Conservation (phyloP, 2,888 invertebrate genomes). For the Escarpia spicata region DNA sequence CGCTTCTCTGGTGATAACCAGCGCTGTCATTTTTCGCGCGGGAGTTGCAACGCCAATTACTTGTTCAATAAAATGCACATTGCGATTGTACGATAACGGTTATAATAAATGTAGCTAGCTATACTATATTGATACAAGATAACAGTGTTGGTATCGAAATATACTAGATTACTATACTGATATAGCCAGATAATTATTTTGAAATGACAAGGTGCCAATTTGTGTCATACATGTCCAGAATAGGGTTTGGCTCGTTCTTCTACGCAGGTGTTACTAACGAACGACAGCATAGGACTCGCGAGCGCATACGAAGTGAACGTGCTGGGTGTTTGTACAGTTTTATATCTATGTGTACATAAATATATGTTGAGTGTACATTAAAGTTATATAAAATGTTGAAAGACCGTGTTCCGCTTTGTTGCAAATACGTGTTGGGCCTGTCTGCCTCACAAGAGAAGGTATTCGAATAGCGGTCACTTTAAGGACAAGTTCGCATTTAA, state of each 20-base stretch:
- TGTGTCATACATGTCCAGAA: background rate
- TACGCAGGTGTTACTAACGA: background rate
- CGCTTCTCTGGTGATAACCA: background rate
- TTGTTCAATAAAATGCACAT: background rate
- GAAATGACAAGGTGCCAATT: background rate
- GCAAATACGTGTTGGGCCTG: background rate
- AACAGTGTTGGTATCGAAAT: background rate
- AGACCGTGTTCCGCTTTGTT: background rate
- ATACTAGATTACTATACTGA: background rate
- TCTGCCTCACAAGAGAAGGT: background rate
- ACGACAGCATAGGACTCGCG: background rate
- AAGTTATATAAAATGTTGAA: conserved; percentile 11
- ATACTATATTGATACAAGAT: background rate
- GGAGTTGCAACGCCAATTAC: background rate
- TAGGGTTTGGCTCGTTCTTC: background rate
- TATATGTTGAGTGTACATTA: conserved; percentile 7
- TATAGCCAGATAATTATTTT: background rate
- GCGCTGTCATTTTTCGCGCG: background rate
- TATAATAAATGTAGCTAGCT: background rate
- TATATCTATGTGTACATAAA: background rate
- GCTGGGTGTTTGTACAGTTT: background rate
- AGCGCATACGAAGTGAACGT: background rate
- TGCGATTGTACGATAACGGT: background rate
- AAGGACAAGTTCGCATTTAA: no score
- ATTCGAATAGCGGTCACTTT: no score